phyloP scores from a whole-genome alignment of 2,113 vertebrate genomes.

The Trichomycterus rosablanca region DNA sequence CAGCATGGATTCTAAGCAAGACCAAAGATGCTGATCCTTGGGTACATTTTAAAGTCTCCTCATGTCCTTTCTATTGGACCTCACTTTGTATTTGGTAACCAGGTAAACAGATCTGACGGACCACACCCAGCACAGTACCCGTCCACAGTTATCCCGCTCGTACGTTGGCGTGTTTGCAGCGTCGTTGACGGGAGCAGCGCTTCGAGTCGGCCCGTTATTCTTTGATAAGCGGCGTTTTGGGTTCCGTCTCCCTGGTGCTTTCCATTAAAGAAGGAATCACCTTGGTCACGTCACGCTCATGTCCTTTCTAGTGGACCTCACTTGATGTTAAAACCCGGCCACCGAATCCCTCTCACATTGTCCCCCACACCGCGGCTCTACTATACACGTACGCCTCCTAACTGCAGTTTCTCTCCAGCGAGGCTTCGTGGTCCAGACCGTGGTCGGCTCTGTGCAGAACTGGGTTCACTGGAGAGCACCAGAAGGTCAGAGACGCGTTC shows the following conservation, averaged over 20 bases:
- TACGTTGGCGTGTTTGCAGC: slow-evolving; percentile 37
- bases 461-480: slow-evolving; percentile 26
- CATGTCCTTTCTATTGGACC: too few species aligned
- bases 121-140: slow-evolving; percentile 2
- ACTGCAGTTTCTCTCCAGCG: slow-evolving; percentile 32
- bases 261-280: slow-evolving; percentile 56
- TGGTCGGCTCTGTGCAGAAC: slow-evolving; percentile 23
- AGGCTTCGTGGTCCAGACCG: slow-evolving; percentile 27
- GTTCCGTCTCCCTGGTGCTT: slow-evolving; percentile 47
- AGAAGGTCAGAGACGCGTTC: slow-evolving; percentile 14
- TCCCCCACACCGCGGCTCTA: background rate
- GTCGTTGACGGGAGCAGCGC: too few species aligned
- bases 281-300: slow-evolving; percentile 34
- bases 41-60: too few species aligned
- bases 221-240: slow-evolving; percentile 50
- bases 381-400: slow-evolving; percentile 12
- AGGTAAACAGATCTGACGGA: slow-evolving; percentile 32
- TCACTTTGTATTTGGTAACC: slow-evolving; percentile 43
- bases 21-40: too few species aligned
- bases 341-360: slow-evolving; percentile 21
- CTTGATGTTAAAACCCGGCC: too few species aligned
- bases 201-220: slow-evolving; percentile 48
- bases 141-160: slow-evolving; percentile 34
- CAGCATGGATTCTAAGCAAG: too few species aligned
- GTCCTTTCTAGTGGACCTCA: slow-evolving; percentile 43